Evolutionary conservation across 2,113 vertebrate species (phyloP).

Genomic region (Misgurnus mizolepis): DNA sequence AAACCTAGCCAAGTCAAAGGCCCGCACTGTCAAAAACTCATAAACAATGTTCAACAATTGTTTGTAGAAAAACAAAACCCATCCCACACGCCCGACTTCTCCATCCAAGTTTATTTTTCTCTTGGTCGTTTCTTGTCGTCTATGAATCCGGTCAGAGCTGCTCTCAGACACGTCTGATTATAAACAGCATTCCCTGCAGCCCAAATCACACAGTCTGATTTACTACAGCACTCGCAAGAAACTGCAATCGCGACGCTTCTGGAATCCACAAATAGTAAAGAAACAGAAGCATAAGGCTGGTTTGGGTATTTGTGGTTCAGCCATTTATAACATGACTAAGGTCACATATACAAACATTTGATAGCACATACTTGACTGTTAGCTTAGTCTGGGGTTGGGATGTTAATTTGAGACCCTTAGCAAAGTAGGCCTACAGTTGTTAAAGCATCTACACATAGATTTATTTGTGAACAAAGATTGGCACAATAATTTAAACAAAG

Average conservation of each 20-base stretch:
- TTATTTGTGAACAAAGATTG: too few relatives aligned
- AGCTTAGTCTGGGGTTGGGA: too few relatives aligned
- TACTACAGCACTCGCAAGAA: neutral
- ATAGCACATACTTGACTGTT: too few relatives aligned
- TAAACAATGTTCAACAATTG: neutral
- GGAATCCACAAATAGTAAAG: too few relatives aligned
- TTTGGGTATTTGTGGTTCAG: too few relatives aligned
- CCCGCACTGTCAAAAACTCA: neutral
- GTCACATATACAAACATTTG: too few relatives aligned
- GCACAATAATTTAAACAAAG: too few relatives aligned
- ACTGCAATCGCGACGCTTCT: neutral
- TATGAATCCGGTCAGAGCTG: neutral
- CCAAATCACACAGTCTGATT: conserved; percentile 27
- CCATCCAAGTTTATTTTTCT: neutral
- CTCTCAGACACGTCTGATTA: conserved; percentile 16
- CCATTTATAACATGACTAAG: too few relatives aligned
- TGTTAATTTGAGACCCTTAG: too few relatives aligned
- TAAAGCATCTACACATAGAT: too few relatives aligned
- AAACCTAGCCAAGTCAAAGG: neutral
- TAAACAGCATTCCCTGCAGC: conserved; percentile 4
- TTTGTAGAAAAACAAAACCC: neutral
- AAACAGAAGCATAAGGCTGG: too few relatives aligned
- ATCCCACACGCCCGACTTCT: neutral
- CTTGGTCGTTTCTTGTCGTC: neutral
- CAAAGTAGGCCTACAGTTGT: too few relatives aligned